Conservation (phyloP, 2,797 vertebrate species). For the Uromys caudimaculatus region DNA sequence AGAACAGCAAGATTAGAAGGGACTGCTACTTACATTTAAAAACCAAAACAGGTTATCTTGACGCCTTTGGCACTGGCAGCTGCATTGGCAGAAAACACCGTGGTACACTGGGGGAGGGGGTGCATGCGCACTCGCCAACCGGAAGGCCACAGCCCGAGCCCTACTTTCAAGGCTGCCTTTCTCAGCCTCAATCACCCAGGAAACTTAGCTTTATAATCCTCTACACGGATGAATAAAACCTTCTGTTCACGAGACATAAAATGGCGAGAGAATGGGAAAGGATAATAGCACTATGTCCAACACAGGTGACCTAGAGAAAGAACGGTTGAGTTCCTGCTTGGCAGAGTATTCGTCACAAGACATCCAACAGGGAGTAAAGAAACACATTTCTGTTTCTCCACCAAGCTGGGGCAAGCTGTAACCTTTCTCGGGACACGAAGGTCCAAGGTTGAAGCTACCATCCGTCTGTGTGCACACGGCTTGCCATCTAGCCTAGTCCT, state of each 20-base stretch:
- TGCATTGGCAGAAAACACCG: constrained; percentile 63
- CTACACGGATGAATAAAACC: constrained; percentile 6
- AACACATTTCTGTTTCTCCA: constrained; percentile 37
- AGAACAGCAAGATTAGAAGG: constrained; percentile 30
- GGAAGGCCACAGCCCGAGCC: constrained; percentile 70
- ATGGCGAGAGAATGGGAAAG: not conserved
- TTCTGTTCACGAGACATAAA: not conserved
- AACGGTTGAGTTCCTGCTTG: constrained; percentile 20
- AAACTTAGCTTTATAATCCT: constrained; percentile 63
- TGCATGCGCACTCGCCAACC: constrained; percentile 66
- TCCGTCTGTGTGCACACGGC: constrained; percentile 9
- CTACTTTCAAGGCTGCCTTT: constrained; percentile 55
- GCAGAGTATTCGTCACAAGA: constrained; percentile 46
- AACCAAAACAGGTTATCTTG: constrained; percentile 66
- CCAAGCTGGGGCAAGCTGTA: constrained; percentile 12
- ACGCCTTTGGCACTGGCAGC: constrained; percentile 64
- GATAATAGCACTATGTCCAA: not conserved
- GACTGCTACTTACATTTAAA: constrained; percentile 71
- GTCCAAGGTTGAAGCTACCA: constrained; percentile 40
- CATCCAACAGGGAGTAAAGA: constrained; percentile 20
- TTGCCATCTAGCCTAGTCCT: constrained; percentile 73
- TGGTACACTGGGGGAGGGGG: not conserved
- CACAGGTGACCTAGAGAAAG: not conserved
- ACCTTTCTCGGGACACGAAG: constrained; percentile 30
- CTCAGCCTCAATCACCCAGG: not conserved